Conservation (phyloP, 2,888 invertebrate species). For the Acanthoscelides obtectus region DNA sequence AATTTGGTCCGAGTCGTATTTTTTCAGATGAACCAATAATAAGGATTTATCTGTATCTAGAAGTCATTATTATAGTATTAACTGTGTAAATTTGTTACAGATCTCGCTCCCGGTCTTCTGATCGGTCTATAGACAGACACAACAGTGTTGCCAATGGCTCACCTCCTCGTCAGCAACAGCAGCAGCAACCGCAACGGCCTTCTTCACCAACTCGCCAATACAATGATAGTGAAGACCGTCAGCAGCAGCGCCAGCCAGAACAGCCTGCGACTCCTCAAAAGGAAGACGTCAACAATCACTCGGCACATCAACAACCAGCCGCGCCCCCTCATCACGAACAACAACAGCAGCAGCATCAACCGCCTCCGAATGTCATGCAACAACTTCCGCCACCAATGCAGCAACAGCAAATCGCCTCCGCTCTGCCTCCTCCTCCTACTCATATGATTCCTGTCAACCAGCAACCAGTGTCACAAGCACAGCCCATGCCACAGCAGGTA, state of each 20-base stretch:
- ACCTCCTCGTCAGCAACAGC: slow-evolving; percentile 12
- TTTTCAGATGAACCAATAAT: no score
- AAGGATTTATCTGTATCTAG: no score
- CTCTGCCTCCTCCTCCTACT: slow-evolving; percentile 6
- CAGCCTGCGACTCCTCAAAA: not conserved
- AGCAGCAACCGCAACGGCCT: not conserved
- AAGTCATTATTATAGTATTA: no score
- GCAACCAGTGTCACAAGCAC: slow-evolving; percentile 34
- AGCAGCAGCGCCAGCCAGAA: not conserved
- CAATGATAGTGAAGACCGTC: not conserved
- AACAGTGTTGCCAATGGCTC: slow-evolving; percentile 3
- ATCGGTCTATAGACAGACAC: not conserved
- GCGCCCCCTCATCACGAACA: slow-evolving; percentile 4
- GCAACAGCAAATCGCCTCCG: not conserved
- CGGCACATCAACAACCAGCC: slow-evolving; percentile 8
- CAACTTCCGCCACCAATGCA: slow-evolving; percentile 11
- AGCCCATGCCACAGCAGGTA: slow-evolving; percentile 17
- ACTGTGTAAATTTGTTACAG: no score
- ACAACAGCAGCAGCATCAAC: slow-evolving; percentile 4
- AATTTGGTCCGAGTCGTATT: no score
- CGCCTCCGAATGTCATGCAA: slow-evolving; percentile 10
- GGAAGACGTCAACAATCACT: no score
- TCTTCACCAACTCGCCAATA: not conserved
- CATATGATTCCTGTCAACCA: slow-evolving; percentile 19
- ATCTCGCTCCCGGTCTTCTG: not conserved